Conservation (phyloP, 2,888 invertebrate genomes). For the Schizaphis graminum region DNA sequence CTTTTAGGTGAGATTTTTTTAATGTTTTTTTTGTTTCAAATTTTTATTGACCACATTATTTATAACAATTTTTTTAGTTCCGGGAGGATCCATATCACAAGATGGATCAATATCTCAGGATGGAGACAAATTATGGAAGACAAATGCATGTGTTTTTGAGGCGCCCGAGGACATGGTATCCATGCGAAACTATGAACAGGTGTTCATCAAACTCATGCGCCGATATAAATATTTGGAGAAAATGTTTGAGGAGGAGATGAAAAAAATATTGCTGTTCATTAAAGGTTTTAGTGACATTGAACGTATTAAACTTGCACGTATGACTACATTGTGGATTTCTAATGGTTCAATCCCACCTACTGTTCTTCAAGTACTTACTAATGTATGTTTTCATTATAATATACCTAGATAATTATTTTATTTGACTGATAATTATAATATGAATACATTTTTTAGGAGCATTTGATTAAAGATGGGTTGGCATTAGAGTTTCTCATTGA, state of each 20-base stretch:
- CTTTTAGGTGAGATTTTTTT: constrained; percentile 80
- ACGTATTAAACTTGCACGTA: constrained; percentile 91
- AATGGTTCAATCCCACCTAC: constrained; percentile 92
- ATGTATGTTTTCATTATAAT: constrained; percentile 71
- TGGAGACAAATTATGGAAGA: constrained; percentile 88
- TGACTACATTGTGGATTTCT: constrained; percentile 94
- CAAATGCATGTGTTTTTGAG: constrained; percentile 92
- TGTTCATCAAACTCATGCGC: constrained; percentile 96
- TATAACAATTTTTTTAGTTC: constrained; percentile 76
- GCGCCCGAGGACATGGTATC: constrained; percentile 89
- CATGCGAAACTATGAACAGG: constrained; percentile 94
- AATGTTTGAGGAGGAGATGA: constrained; percentile 98
- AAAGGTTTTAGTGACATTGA: constrained; percentile 93
- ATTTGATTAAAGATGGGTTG: constrained; percentile 92
- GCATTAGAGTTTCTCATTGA: constrained; percentile 95
- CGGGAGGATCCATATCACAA: constrained; percentile 94
- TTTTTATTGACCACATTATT: neutral
- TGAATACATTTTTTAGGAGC: constrained; percentile 75
- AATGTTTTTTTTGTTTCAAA: neutral
- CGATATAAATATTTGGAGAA: constrained; percentile 99
- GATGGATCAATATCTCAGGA: constrained; percentile 96
- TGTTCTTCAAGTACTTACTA: constrained; percentile 87
- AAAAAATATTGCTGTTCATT: constrained; percentile 94
- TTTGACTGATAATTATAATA: neutral
- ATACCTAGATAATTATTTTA: neutral